These are phyloP conservation scores for Malacoctenus gilli DNA, from an alignment of 2,797 vertebrate species.

Conservation along the genomic window DNA sequence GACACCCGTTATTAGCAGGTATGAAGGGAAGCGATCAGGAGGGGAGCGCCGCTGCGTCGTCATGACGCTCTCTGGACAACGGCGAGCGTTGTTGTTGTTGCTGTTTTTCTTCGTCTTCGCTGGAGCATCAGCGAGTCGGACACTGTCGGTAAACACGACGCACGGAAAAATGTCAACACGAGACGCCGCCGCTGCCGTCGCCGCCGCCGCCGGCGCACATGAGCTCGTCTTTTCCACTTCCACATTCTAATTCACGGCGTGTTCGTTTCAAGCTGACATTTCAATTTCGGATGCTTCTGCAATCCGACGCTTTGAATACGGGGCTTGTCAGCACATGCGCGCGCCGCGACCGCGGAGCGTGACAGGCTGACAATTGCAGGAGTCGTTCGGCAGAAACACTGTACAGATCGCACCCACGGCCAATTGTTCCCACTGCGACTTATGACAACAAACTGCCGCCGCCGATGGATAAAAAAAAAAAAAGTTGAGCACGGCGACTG, in stretches of 20 bases:
- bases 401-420: slow-evolving; percentile 34
- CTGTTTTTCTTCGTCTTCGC: too few relatives aligned
- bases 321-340: slow-evolving; percentile 66
- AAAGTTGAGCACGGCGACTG: too few relatives aligned
- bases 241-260: slow-evolving; percentile 64
- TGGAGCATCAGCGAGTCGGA: slow-evolving; percentile 31
- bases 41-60: slow-evolving; percentile 3
- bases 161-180: slow-evolving; percentile 40
- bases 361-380: slow-evolving; percentile 58
- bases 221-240: slow-evolving; percentile 45
- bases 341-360: slow-evolving; percentile 27
- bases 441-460: slow-evolving; percentile 53
- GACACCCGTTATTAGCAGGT: slow-evolving; percentile 58
- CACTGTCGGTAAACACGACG: slow-evolving; percentile 41
- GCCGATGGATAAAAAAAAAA: too few relatives aligned
- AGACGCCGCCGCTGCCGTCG: slow-evolving; percentile 26
- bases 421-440: neutral
- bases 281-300: slow-evolving; percentile 72
- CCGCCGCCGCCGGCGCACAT: slow-evolving; percentile 38
- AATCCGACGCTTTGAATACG: slow-evolving; percentile 62
- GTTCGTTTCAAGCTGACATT: slow-evolving; percentile 73
- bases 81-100: neutral
- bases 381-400: slow-evolving; percentile 54
- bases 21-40: slow-evolving; percentile 40
- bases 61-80: slow-evolving; percentile 1